These are phyloP conservation scores for Cavia porcellus DNA, from an alignment of 2,113 vertebrate genomes.

Conservation along the genomic window DNA sequence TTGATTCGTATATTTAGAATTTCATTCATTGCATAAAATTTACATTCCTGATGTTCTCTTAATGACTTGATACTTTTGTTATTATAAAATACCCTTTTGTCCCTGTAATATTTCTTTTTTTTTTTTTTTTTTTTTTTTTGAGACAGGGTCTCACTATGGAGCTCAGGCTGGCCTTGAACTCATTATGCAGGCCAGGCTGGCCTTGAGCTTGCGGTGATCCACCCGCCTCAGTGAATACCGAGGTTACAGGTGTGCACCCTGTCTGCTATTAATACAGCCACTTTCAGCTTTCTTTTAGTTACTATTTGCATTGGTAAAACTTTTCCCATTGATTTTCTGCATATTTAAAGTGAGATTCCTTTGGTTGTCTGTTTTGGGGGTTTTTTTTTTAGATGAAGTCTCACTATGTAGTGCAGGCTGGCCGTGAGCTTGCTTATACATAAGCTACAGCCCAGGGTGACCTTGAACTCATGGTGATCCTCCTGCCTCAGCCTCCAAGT, in stretches of 20 bases:
- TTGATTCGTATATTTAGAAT: background rate
- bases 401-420: background rate
- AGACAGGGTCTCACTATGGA: background rate
- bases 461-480: background rate
- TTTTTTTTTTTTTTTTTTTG: background rate
- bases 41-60: background rate
- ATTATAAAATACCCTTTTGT: background rate
- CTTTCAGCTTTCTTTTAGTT: background rate
- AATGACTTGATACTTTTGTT: background rate
- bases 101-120: background rate
- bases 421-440: background rate
- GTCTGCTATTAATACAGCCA: background rate
- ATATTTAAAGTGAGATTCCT: background rate
- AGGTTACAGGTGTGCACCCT: background rate
- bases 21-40: background rate
- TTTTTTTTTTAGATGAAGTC: background rate
- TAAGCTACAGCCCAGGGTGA: too few species aligned
- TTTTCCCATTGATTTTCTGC: background rate
- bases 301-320: background rate
- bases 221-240: background rate
- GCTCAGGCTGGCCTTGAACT: background rate
- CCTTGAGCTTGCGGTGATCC: background rate
- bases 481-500: background rate
- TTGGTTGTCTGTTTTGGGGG: background rate
- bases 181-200: background rate